Base-by-base conservation (phyloP, 2,888 invertebrate genomes). In the Creontiades dilutus region DNA sequence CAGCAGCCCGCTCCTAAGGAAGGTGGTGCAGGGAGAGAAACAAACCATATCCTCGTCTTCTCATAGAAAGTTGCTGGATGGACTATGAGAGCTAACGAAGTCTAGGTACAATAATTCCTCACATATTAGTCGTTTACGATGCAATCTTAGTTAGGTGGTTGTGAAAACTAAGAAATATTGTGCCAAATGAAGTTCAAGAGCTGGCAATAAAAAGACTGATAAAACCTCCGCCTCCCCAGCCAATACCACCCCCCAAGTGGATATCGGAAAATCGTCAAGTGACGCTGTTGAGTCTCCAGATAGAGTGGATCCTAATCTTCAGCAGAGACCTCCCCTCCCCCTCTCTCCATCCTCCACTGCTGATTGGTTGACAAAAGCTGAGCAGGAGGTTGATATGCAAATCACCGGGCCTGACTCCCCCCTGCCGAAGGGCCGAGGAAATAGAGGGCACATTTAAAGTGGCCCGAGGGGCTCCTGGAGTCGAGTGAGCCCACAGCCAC, bases 281-380 rank as follows among this genome's bases (percentile, higher is more conserved):
- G 52, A 52, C 11, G 52, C 52, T 52, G 14, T 52, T 37, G 37
- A 37, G 37, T 37, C 37, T 2, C 61, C 61, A 19, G 61, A 61
- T 61, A 61, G 7, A 16, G 61, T n/a, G n/a, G 61, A 61, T 61
- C 61, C 61, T 9, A 61, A 61, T 61, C 61, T 19, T 7, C 37
- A 61, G 19, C 9, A 7, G 61, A 57, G 16, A 16, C 14, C 16
- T 13, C n/a, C n/a, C n/a, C n/a, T n/a, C n/a, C n/a, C n/a, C n/a
- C n/a, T n/a, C n/a, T 13, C 16, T 16, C 52, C 61, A 11, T n/a
- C 19, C 61, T 19, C 61, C 61, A 5, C 46, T 28, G 19, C 78
- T 78, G 78, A 78, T 78, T 78, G 78, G 78, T 78, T 78, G 78
- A 78, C 78, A 28, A 23, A 78, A 78, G 78, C 78, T 78, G 46